phyloP scores from a whole-genome alignment of 2,113 vertebrate genomes.

The Falcunculus frontatus region DNA sequence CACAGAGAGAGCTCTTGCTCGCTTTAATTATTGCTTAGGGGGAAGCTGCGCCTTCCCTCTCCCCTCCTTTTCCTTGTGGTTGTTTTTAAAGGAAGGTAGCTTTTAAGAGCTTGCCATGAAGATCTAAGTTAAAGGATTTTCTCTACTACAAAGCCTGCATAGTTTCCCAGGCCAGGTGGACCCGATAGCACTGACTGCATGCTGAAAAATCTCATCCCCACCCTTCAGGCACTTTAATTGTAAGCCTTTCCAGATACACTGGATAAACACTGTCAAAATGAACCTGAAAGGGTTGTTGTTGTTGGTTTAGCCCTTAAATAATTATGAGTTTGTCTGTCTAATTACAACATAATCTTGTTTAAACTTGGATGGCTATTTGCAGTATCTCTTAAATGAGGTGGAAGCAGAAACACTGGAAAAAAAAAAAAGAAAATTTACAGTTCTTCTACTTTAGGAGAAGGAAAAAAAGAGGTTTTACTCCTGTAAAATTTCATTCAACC shows the following conservation, averaged over 20 bases:
- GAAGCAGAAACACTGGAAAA: not conserved
- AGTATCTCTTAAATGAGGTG: slow-evolving; percentile 7
- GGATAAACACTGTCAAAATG: slow-evolving; percentile 60
- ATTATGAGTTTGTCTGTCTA: slow-evolving; percentile 60
- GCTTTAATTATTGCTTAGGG: not conserved
- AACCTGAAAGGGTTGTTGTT: slow-evolving; percentile 29
- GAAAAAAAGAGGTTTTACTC: not conserved
- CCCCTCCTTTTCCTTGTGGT: not conserved
- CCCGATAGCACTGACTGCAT: slow-evolving; percentile 45
- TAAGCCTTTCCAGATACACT: slow-evolving; percentile 66
- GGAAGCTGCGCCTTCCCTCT: not conserved
- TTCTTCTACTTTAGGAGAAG: not conserved
- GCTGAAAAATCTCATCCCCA: slow-evolving; percentile 58
- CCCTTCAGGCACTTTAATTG: slow-evolving; percentile 59
- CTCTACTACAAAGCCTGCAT: slow-evolving; percentile 42
- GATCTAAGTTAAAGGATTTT: slow-evolving; percentile 62
- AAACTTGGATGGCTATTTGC: slow-evolving; percentile 29
- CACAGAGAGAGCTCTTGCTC: not conserved
- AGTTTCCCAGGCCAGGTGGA: slow-evolving; percentile 65
- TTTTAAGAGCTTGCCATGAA: slow-evolving; percentile 54
- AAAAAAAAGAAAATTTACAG: not conserved
- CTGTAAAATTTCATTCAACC: slow-evolving; percentile 43
- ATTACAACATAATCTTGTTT: slow-evolving; percentile 57
- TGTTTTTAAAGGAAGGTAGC: not conserved
- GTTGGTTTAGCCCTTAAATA: slow-evolving; percentile 53